These are phyloP conservation scores for Cherax quadricarinatus DNA, from an alignment of 1,140 invertebrate species.

Conservation along the genomic window DNA sequence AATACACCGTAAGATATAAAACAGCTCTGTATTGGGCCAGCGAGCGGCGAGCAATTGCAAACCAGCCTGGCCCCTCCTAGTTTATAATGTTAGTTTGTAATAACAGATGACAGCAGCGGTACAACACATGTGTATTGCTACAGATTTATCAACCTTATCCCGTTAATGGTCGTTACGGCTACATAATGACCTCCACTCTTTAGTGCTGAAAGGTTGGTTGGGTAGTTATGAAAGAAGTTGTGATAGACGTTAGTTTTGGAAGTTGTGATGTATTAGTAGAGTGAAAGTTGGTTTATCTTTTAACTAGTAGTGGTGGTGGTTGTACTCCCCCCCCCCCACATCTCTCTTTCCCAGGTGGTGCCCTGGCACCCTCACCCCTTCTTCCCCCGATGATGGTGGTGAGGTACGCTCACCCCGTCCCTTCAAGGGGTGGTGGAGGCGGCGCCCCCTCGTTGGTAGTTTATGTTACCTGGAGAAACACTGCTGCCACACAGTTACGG, in stretches of 20 bases:
- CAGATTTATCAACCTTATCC: slow-evolving; percentile 15
- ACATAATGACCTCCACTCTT: background rate
- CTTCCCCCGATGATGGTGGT: too few relatives aligned
- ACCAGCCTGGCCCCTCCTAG: background rate
- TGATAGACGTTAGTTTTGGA: background rate
- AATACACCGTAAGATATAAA: background rate
- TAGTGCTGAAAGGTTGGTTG: background rate
- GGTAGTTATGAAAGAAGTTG: slow-evolving; percentile 1
- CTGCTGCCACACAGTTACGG: background rate
- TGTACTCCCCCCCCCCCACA: too few relatives aligned
- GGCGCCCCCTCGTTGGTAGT: background rate
- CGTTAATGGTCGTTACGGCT: background rate
- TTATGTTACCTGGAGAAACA: background rate
- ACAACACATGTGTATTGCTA: background rate
- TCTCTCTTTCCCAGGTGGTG: too few relatives aligned
- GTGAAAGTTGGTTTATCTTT: background rate
- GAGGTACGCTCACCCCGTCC: too few relatives aligned
- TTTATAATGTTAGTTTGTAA: background rate
- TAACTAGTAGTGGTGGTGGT: background rate
- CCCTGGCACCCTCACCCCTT: too few relatives aligned
- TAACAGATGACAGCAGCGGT: background rate
- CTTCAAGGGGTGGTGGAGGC: too few relatives aligned
- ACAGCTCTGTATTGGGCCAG: background rate
- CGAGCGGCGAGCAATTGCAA: background rate
- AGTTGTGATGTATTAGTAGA: background rate